These are phyloP conservation scores for Cassiopea andromeda DNA, from an alignment of 30 jellyfish, hydroid and myxozoan genomes.

Conservation along the genomic window DNA sequence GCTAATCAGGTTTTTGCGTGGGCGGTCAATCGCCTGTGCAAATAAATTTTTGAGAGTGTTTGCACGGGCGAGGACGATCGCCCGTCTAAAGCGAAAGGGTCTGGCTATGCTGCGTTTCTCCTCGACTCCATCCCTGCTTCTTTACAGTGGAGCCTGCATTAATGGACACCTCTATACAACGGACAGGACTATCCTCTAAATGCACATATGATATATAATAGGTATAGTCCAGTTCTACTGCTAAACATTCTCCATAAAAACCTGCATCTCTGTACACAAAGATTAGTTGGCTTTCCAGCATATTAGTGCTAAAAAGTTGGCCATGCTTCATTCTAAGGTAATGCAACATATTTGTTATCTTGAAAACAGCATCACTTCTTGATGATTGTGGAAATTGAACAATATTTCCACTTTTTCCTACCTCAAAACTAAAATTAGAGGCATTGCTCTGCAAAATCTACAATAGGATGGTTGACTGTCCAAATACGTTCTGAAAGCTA, in stretches of 20 bases:
- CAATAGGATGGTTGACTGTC: constrained; percentile 39
- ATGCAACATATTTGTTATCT: not conserved
- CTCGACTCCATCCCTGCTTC: no score
- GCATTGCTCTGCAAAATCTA: constrained; percentile 42
- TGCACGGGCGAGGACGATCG: no score
- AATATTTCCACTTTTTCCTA: constrained; percentile 6
- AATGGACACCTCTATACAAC: no score
- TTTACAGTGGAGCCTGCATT: no score
- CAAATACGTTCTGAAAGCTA: constrained; percentile 14
- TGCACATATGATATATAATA: not conserved
- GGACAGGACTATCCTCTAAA: not conserved
- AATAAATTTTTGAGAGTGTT: no score
- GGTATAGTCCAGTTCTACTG: constrained; percentile 2
- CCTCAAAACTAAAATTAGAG: constrained; percentile 36
- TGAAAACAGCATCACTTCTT: not conserved
- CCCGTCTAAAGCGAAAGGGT: no score
- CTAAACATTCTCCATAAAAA: not conserved
- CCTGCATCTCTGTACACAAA: constrained; percentile 25
- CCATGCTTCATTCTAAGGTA: constrained; percentile 20
- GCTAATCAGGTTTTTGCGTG: no score
- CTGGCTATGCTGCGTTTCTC: no score
- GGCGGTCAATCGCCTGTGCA: no score
- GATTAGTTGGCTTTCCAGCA: constrained; percentile 19
- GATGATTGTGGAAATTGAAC: not conserved
- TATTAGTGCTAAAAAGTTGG: not conserved